Evolutionary conservation across 2,113 vertebrate species (phyloP), one percentile per base, ranked within the genome.

Genomic region (Mobula hypostoma): DNA sequence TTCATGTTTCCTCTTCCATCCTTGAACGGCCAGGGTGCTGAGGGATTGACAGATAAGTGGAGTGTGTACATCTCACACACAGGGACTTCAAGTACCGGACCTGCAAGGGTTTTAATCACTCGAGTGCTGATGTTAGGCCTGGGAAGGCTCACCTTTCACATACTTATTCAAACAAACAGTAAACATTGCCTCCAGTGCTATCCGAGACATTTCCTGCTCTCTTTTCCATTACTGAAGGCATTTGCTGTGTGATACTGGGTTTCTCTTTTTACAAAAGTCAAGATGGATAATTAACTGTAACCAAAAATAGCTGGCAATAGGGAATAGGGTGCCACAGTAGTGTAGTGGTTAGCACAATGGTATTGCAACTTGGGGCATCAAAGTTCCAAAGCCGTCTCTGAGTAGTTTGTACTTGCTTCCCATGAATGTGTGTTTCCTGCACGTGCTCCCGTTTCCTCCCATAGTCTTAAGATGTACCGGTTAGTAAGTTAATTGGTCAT

Each of bases 11-110:
- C 95, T 94, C 95, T 94, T 94, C n/a, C 94, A 94, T 95, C 63
- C 94, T 93, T 94, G 80, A 94, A 95, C 95, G 27, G 95, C 90
- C 90, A 91, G 72, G 88, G 83, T 68, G 91, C 82, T 95, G 94
- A 96, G 95, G 96, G 95, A 95, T n/a, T 95, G 95, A 95, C 95
- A 95, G 80, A 94, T 92, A 77, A 92, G 68, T 94, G 92, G 95
- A 94, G 94, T 95, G 88, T 27, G 88, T 94, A 92, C 94, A 94
- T 74, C 94, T 95, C 95, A 12, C 14, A 24, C 91, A 93, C 91
- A 93, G 91, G 36, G 91, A 93, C 36, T 93, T 94, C 95, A 94
- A 72, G 48, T 95, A 95, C 92, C 2, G 83, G 94, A 80, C 83
- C 94, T 94, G 93, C 0, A 76, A 94, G 76, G 48, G 85, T 94